Percentiles rank a stretch among this genome's conserved stretches.
phyloP scores from a whole-genome alignment of 2,113 vertebrate genomes.

The Coptodon rendalli region DNA sequence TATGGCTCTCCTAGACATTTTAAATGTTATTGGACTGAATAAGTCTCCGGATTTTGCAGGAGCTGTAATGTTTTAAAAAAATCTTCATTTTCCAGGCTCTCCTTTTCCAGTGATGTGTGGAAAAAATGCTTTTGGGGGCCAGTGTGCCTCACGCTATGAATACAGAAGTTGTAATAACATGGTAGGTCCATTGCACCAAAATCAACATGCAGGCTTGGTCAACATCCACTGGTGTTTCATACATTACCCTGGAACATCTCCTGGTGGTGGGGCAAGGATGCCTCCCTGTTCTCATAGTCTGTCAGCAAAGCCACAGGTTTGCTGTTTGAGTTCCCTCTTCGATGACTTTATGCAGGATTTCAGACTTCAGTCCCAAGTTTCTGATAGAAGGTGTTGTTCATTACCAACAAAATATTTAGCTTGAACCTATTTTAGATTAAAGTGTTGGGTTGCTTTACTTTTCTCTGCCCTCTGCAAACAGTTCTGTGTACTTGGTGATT shows the following conservation, averaged over 20 bases:
- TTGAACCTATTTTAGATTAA: background rate
- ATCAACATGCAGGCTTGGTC: background rate
- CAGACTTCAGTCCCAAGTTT: background rate
- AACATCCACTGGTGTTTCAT: background rate
- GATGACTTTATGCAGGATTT: background rate
- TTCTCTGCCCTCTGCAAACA: background rate
- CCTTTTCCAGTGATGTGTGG: background rate
- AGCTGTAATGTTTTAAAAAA: background rate
- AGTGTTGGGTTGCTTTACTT: background rate
- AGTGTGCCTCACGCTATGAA: background rate
- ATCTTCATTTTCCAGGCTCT: background rate
- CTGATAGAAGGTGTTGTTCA: background rate
- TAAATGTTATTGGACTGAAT: background rate
- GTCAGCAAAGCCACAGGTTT: background rate
- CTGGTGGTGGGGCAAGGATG: background rate
- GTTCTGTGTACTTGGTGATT: background rate
- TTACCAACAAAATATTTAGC: background rate
- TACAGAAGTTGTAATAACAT: background rate
- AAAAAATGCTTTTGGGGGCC: background rate
- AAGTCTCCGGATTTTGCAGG: background rate
- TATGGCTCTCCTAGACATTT: background rate
- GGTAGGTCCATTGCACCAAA: background rate
- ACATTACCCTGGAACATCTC: background rate
- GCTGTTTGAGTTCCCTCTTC: fast-evolving
- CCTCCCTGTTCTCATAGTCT: background rate